phyloP scores from a whole-genome alignment of 2,888 invertebrate genomes.

The Lepidochrysops patricia region DNA sequence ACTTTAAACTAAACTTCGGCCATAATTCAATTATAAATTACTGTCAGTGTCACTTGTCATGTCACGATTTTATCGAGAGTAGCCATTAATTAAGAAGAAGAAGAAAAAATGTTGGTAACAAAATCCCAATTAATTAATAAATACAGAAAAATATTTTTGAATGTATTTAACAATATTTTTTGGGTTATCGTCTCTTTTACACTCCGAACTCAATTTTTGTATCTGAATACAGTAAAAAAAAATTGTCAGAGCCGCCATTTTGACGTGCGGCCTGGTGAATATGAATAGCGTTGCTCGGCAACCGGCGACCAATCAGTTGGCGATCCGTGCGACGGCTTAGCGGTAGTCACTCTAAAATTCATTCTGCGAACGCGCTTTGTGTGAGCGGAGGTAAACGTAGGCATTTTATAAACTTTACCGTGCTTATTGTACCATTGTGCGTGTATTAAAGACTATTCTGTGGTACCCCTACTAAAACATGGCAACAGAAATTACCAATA shows the following conservation, averaged over 20 bases:
- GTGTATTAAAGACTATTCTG: slow-evolving; percentile 30
- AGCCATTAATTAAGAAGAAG: too few relatives aligned
- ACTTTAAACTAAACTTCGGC: too few relatives aligned
- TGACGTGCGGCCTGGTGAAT: slow-evolving; percentile 29
- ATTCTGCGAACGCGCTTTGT: slow-evolving; percentile 27
- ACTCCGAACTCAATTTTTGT: not conserved
- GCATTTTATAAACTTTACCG: not conserved
- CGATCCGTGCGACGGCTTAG: slow-evolving; percentile 28
- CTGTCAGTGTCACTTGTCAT: too few relatives aligned
- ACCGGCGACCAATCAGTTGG: slow-evolving; percentile 36
- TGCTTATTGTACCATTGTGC: slow-evolving; percentile 30
- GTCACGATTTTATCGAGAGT: too few relatives aligned
- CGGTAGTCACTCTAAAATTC: slow-evolving; percentile 27
- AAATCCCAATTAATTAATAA: too few relatives aligned
- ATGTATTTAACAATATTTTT: too few relatives aligned
- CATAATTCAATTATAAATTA: too few relatives aligned
- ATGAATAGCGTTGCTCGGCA: slow-evolving; percentile 38
- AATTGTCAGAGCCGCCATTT: slow-evolving; percentile 35
- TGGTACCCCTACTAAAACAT: slow-evolving; percentile 57
- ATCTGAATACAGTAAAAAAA: slow-evolving; percentile 15
- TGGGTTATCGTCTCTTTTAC: too few relatives aligned
- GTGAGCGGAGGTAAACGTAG: slow-evolving; percentile 30
- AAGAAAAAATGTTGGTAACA: too few relatives aligned
- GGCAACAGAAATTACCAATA: slow-evolving; percentile 86
- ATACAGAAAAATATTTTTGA: too few relatives aligned